phyloP scores from a whole-genome alignment of 2,888 invertebrate genomes.

The Galeruca laticollis region DNA sequence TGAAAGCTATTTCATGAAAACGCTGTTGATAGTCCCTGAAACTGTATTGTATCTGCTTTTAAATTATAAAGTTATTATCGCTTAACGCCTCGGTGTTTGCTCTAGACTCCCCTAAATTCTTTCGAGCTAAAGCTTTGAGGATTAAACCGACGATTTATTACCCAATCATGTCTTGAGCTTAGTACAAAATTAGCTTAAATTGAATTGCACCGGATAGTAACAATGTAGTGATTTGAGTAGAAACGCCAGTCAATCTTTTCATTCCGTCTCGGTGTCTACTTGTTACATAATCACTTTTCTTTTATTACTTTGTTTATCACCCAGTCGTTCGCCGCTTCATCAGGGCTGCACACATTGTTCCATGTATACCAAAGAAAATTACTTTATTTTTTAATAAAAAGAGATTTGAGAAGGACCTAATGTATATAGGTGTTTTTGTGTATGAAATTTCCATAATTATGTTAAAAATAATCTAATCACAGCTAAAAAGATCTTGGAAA shows the following conservation, averaged over 20 bases:
- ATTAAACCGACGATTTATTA: constrained; percentile 18
- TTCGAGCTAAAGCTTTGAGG: not conserved
- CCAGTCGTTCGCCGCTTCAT: not conserved
- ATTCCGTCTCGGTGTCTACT: not conserved
- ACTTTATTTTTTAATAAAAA: no score
- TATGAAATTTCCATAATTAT: no score
- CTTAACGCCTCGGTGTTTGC: constrained; percentile 1
- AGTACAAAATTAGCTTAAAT: constrained; percentile 18
- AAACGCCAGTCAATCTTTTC: constrained; percentile 5
- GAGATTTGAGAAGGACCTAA: no score
- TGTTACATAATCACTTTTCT: constrained; percentile 1
- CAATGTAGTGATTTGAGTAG: not conserved
- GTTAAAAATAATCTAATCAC: no score
- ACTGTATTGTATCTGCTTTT: not conserved
- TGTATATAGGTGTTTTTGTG: no score
- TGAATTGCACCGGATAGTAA: constrained; percentile 14
- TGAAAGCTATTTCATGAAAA: not conserved
- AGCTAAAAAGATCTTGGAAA: no score
- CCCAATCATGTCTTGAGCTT: constrained; percentile 15
- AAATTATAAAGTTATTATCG: not conserved
- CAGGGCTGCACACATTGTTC: not conserved
- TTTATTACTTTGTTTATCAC: constrained; percentile 8
- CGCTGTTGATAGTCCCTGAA: not conserved
- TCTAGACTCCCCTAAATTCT: constrained; percentile 10
- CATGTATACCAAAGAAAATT: not conserved